Evolutionary conservation across 2,113 vertebrate species (phyloP), one percentile per base, ranked within the genome.

Genomic region (Ictalurus punctatus): DNA sequence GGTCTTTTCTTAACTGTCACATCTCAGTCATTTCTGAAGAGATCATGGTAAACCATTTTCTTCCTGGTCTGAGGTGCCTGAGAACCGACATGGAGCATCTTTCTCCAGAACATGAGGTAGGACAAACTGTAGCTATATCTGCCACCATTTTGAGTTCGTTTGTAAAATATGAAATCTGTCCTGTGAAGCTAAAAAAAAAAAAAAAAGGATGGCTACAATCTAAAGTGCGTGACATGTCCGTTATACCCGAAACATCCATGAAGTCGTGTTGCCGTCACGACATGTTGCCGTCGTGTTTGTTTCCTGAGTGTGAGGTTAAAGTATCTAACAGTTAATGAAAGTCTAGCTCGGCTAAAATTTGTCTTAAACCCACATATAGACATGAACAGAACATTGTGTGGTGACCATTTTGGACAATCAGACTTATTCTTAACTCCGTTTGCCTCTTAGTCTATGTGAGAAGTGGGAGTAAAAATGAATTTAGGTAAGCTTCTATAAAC

Each of bases 11-110:
- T 99, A 96, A 97, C 94, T 89, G 63, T 67, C 10, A 83, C 88
- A 0, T 8, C 86, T 84, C 92, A 99, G 98, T 99, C 95, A 99
- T 99, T 96, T 99, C 98, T 58, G 98, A 99, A 89, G 98, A 99
- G 90, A 96, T 99, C 94, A 99, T 99, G 98, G 95, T 98, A 81
- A 99, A 96, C 95, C 98, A 99, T 94, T 99, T 99, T 95, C 95
- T 99, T 93, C 98, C 98, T 1, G 98, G 98, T 90, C 96, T 99
- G 89, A 96, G 97, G 93, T 99, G 98, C 96, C 96, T 99, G 91
- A 97, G 97, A 56, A 94, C 92, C 2, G 98, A 99, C 94, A 99
- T 99, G 98, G 98, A 99, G 91, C 97, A 98, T 69, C 97, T 99
- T 58, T 99, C 98, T 1, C 98, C 98, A 67, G 98, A 99, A 92